Conservation (phyloP, 37 sponge, comb jelly and placozoan genomes). For the Axinella damicornis region DNA sequence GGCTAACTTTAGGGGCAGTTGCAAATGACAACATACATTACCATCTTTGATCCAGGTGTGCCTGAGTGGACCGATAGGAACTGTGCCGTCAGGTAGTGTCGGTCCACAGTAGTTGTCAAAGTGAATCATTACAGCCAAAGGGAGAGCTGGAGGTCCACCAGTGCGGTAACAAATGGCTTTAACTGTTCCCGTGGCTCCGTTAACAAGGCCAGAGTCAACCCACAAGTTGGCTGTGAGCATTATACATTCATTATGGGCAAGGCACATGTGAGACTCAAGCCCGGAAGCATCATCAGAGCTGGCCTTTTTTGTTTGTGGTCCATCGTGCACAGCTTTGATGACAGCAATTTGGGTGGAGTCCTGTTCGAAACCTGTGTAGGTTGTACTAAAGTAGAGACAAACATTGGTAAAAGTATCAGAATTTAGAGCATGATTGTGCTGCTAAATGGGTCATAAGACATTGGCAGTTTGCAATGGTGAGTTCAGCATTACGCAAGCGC, state of each 20-base stretch:
- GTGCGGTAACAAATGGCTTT: neutral
- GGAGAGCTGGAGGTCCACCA: slow-evolving; percentile 49
- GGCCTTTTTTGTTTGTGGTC: too few relatives aligned
- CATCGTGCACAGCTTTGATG: too few relatives aligned
- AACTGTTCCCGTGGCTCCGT: too few relatives aligned
- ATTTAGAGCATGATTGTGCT: too few relatives aligned
- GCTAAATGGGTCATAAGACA: slow-evolving; percentile 19
- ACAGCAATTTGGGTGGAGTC: too few relatives aligned
- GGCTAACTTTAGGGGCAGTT: slow-evolving; percentile 24
- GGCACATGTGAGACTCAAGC: neutral
- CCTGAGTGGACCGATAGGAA: slow-evolving; percentile 24
- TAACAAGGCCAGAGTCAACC: too few relatives aligned
- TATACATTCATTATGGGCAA: neutral
- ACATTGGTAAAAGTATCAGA: too few relatives aligned
- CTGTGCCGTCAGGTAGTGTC: slow-evolving; percentile 29
- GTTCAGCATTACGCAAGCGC: slow-evolving; percentile 25
- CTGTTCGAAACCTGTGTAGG: too few relatives aligned
- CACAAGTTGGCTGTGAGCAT: too few relatives aligned
- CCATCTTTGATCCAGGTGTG: slow-evolving; percentile 3
- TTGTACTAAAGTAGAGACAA: too few relatives aligned
- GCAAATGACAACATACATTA: neutral
- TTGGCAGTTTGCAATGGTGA: slow-evolving; percentile 31
- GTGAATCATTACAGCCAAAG: slow-evolving; percentile 41
- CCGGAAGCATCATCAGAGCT: neutral
- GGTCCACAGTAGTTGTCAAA: slow-evolving; percentile 55